Base-by-base conservation (phyloP, 2,113 vertebrate species). In the Nerophis ophidion region DNA sequence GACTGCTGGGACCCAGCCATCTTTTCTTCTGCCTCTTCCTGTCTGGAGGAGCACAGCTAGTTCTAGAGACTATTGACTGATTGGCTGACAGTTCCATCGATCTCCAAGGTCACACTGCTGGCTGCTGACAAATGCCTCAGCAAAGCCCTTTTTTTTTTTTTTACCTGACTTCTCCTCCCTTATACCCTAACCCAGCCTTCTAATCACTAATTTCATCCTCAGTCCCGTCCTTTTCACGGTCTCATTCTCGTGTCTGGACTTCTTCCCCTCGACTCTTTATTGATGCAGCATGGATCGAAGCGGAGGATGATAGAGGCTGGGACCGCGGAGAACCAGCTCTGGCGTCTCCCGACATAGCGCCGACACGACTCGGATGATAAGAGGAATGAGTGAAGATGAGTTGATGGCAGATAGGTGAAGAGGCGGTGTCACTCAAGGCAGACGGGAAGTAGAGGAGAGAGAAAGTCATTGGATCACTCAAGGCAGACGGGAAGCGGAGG, bases 11-110 rank as follows among this genome's bases (percentile, higher is more conserved):
- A 69, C 68, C 55, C 45, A 34, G 16, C 33, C 33, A 4, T 55
- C 61, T 63, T 61, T 70, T 48, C 61, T 62, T 26, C 55, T 63
- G n/a, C 47, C 58, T 26, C 1, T 34, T 52, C 57, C 46, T 50
- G 48, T 48, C 49, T 35, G 13, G 51, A 59, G 62, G 48, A 58
- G 63, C 48, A 33, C 55, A 60, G 75, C 72, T 81, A 70, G 71
- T 81, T 82, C 71, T 68, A 70, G 65, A 71, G 57, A 44, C 67
- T 66, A 68, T 70, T 84, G 86, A 87, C 70, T 71, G 83, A 89
- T 87, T 40, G 79, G 70, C 72, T 77, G 80, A 77, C 68, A 45
- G 56, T 61, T 15, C 16, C 35, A 87, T 88, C 57, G 79, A 86
- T 83, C 69, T 36, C 76, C 54, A 66, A 70, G 78, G 83, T 80